Evolutionary conservation across 2,888 invertebrate species (phyloP).

Genomic region (Epinotia bilunana): DNA sequence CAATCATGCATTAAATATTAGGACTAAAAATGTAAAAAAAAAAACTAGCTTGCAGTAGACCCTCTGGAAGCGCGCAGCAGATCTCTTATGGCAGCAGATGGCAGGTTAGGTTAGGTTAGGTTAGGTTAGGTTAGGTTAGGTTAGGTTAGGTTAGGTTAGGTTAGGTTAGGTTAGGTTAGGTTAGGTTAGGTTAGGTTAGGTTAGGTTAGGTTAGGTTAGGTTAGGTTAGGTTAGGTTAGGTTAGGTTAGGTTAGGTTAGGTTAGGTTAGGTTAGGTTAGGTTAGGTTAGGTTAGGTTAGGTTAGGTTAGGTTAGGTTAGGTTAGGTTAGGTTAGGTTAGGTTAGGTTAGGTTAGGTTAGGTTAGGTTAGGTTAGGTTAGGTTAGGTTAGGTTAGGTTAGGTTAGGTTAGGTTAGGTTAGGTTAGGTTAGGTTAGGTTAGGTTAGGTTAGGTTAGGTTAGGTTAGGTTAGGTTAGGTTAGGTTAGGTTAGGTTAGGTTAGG

Average conservation of each 20-base stretch:
- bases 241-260: slow-evolving; percentile 4
- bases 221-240: slow-evolving; percentile 20
- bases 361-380: slow-evolving; percentile 45
- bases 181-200: slow-evolving; percentile 8
- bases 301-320: not conserved
- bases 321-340: slow-evolving; percentile 11
- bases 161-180: slow-evolving; percentile 15
- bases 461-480: slow-evolving; percentile 40
- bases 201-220: slow-evolving; percentile 13
- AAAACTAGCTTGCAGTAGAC: too few relatives aligned
- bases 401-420: slow-evolving; percentile 44
- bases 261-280: slow-evolving; percentile 15
- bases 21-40: too few relatives aligned
- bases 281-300: slow-evolving; percentile 19
- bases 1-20: too few relatives aligned
- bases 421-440: slow-evolving; percentile 44
- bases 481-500: slow-evolving; percentile 46
- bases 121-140: slow-evolving; percentile 12
- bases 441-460: slow-evolving; percentile 32
- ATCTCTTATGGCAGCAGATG: too few relatives aligned
- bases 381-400: slow-evolving; percentile 45
- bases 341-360: slow-evolving; percentile 42
- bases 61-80: too few relatives aligned
- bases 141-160: slow-evolving; percentile 15
- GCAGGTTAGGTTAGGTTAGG: too few relatives aligned